Base-by-base conservation (phyloP, 2,888 invertebrate species). In the Lepidocyrtinus sp. region DNA sequence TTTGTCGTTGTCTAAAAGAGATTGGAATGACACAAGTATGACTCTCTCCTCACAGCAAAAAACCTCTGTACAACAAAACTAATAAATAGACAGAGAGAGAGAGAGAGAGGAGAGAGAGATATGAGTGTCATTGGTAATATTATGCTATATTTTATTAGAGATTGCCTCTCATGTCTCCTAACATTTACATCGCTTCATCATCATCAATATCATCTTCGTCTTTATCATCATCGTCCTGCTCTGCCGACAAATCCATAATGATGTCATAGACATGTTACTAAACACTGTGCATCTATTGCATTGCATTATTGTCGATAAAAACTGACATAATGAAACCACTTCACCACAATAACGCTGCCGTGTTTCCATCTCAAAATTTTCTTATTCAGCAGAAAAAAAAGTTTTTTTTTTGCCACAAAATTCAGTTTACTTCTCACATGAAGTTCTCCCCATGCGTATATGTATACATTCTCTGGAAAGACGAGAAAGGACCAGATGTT, bases 21-120 rank as follows among this genome's bases (percentile, higher is more conserved):
- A 78, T 78, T 78, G 78, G 36, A 78, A 62, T 68, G 71, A 71
- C 27, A 65, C 67, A 72, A 72, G 77, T 78, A n/a, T 78, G 63
- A 69, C 68, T 79, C 68, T 69, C 63, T 64, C 25, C 75, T 2
- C 17, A 50, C 50, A 50, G 17, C 5, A 12, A n/a, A n/a, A 50
- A 50, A 50, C 50, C 17, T 50, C 15, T 50, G 50, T 50, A 50
- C 15, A 7, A 50, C 50, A 12, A 50, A 50, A 12, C 50, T 50
- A 50, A 50, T 50, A 50, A 50, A 50, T 50, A 50, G 50, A 50
- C 17, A n/a, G 50, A 50, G 15, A 12, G 50, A 12, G 50, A 50
- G 12, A 50, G 50, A 12, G 36, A 36, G 12, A 36, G 36, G 36
- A 12, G 36, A 36, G 36, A 7, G 36, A 12, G 36, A n/a, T 5